phyloP scores from a whole-genome alignment of 2,113 vertebrate species.

The Zingel zingel region DNA sequence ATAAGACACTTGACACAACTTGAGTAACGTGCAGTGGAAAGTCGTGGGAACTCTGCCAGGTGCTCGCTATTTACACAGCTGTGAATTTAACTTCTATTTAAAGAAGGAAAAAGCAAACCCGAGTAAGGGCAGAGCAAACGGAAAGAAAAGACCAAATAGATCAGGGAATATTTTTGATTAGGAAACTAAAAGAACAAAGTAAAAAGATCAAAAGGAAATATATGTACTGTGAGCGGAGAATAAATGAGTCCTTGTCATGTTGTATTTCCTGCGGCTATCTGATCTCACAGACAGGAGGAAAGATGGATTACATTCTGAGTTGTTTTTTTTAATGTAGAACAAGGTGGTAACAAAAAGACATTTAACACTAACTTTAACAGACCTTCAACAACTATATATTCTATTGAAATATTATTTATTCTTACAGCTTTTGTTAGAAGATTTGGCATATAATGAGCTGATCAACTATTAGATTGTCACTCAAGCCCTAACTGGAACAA shows the following conservation, averaged over 20 bases:
- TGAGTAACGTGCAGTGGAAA: constrained; percentile 13
- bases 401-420: no score
- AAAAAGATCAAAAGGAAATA: neutral
- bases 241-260: neutral
- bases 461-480: neutral
- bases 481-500: neutral
- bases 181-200: neutral
- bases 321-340: no score
- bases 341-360: no score
- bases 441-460: neutral
- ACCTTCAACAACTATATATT: no score
- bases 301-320: neutral
- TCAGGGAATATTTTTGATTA: neutral
- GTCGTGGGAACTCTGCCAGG: constrained; percentile 51
- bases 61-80: constrained; percentile 65
- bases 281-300: neutral
- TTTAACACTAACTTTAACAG: no score
- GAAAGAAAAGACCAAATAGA: neutral
- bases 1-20: neutral
- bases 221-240: neutral
- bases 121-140: neutral
- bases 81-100: constrained; percentile 22
- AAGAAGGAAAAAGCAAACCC: neutral
- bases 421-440: neutral
- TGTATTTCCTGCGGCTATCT: neutral